A percentile compares a stretch with the other conserved stretches of the same genome.
phyloP scores from a whole-genome alignment of 2,113 vertebrate species.

The Willisornis vidua region DNA sequence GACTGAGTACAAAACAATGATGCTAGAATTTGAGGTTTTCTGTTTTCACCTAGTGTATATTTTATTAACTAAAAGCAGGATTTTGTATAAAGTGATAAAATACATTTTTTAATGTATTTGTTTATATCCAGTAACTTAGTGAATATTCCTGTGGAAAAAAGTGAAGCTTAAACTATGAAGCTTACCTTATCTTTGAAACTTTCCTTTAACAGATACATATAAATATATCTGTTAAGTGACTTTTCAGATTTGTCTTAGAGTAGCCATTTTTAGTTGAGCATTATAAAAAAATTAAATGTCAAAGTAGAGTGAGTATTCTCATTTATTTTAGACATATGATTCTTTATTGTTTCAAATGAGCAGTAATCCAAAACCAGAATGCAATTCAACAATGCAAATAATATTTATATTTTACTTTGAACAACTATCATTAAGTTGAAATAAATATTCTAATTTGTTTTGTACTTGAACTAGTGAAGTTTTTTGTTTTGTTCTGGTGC shows the following conservation, averaged over 20 bases:
- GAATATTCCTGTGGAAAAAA: not conserved
- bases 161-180: not conserved
- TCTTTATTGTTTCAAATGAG: not conserved
- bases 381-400: not conserved
- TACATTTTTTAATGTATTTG: not conserved
- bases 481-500: not conserved
- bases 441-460: not conserved
- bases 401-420: not conserved
- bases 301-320: not conserved
- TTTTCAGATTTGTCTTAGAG: not conserved
- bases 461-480: not conserved
- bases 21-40: not conserved
- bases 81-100: not conserved
- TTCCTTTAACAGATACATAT: not conserved
- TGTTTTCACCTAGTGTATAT: not conserved
- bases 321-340: not conserved
- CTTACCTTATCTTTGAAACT: not conserved
- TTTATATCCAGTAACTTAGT: not conserved
- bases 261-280: slow-evolving; percentile 10
- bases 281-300: not conserved
- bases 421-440: not conserved
- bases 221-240: not conserved
- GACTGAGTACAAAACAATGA: not conserved
- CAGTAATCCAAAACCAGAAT: not conserved
- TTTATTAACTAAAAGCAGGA: not conserved